Evolutionary conservation across 1,140 invertebrate species (phyloP).

Genomic region (Anoplolepis gracilipes): DNA sequence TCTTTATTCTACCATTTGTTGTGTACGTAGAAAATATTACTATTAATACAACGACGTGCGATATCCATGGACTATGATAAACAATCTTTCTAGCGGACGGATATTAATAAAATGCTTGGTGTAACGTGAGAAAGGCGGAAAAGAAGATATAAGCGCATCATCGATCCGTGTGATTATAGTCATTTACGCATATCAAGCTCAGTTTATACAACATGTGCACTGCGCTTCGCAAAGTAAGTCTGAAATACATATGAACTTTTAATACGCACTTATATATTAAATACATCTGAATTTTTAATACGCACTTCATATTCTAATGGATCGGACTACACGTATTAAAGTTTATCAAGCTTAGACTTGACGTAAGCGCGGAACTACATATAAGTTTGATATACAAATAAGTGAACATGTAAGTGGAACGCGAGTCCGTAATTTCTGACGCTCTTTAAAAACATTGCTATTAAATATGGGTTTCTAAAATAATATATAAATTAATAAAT

Average conservation of each 20-base stretch:
- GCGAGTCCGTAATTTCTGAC: neutral
- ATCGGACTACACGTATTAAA: neutral
- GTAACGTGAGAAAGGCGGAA: neutral
- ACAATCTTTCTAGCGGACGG: conserved; percentile 1
- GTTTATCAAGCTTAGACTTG: conserved; percentile 15
- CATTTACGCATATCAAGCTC: conserved; percentile 7
- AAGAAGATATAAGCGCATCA: conserved; percentile 2
- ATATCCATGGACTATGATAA: conserved; percentile 25
- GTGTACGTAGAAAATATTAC: neutral
- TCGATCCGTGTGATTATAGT: conserved; percentile 29
- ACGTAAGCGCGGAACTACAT: neutral
- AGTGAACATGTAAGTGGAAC: conserved; percentile 3
- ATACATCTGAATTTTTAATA: conserved; percentile 22
- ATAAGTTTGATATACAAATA: conserved; percentile 3
- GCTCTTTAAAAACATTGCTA: neutral
- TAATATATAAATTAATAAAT: neutral
- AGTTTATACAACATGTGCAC: neutral
- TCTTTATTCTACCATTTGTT: conserved; percentile 12
- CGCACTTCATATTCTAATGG: neutral
- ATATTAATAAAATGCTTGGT: conserved; percentile 32
- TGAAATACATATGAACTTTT: conserved; percentile 9
- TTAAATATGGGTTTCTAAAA: neutral
- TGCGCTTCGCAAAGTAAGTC: neutral
- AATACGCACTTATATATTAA: conserved; percentile 7
- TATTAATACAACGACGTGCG: conserved; percentile 46